Conservation (phyloP, 1,140 invertebrate species). For the Drosophila sp. region DNA sequence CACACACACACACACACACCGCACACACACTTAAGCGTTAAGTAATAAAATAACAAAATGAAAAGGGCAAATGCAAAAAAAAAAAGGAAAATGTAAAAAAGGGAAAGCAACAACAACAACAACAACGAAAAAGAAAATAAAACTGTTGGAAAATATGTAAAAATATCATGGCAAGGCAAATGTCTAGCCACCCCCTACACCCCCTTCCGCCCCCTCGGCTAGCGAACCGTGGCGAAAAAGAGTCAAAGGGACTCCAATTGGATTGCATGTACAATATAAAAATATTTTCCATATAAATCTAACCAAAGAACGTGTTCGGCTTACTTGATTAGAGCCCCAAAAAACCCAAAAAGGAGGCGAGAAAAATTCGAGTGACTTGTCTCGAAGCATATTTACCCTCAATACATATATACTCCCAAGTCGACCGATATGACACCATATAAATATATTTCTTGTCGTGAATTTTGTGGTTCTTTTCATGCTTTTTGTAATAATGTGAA, state of each 20-base stretch:
- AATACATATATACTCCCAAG: background rate
- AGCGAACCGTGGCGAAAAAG: constrained; percentile 32
- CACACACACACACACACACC: constrained; percentile 1
- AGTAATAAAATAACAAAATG: constrained; percentile 78
- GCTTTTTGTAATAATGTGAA: no score
- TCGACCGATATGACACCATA: no score
- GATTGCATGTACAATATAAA: constrained; percentile 63
- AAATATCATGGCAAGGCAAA: constrained; percentile 70
- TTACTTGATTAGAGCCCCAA: constrained; percentile 76
- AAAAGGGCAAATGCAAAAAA: constrained; percentile 59
- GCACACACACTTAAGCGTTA: constrained; percentile 71
- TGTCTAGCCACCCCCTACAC: constrained; percentile 56
- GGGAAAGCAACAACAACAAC: constrained; percentile 24
- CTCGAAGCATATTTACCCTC: background rate
- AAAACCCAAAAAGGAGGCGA: constrained; percentile 11
- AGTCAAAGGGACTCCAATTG: constrained; percentile 37
- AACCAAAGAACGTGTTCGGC: constrained; percentile 78
- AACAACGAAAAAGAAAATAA: constrained; percentile 26
- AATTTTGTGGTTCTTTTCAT: no score
- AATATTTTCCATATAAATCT: constrained; percentile 82
- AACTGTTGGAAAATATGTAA: constrained; percentile 68
- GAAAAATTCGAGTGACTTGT: background rate
- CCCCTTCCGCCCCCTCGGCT: background rate
- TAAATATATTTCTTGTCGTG: no score
- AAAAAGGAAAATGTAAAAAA: constrained; percentile 24